Conservation (phyloP, 2,797 vertebrate species). For the Silurus lanzhouensis region DNA sequence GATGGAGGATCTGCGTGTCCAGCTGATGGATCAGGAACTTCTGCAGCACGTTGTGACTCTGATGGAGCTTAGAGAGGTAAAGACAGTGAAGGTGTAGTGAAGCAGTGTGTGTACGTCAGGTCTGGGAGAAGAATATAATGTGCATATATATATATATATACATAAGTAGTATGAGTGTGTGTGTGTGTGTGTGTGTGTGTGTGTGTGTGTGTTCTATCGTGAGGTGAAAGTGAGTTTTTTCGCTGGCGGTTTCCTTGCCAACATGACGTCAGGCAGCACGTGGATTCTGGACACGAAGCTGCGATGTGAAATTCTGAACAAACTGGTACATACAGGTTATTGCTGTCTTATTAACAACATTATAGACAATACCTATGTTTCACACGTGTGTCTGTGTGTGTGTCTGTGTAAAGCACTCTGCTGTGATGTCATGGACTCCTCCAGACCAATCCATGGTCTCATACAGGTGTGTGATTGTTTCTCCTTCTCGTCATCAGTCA, state of each 20-base stretch:
- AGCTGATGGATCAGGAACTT: slow-evolving; percentile 89
- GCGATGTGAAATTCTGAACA: slow-evolving; percentile 75
- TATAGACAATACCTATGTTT: no score
- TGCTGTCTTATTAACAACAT: neutral
- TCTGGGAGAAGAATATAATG: no score
- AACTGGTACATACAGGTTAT: slow-evolving; percentile 75
- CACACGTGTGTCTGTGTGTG: slow-evolving; percentile 12
- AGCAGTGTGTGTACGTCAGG: no score
- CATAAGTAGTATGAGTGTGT: neutral
- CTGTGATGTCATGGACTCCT: slow-evolving; percentile 88
- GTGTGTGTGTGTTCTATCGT: neutral
- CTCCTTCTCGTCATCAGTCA: neutral
- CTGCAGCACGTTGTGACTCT: slow-evolving; percentile 87
- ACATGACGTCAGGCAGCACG: slow-evolving; percentile 84
- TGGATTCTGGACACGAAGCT: slow-evolving; percentile 84
- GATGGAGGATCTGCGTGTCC: slow-evolving; percentile 85
- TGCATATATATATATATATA: no score
- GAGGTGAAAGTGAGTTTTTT: slow-evolving; percentile 86
- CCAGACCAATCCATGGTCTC: slow-evolving; percentile 91
- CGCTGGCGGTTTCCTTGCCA: slow-evolving; percentile 90
- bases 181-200: slow-evolving; percentile 4
- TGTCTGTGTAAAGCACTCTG: slow-evolving; percentile 77
- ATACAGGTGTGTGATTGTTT: slow-evolving; percentile 81
- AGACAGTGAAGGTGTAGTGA: no score
- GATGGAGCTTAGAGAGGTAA: slow-evolving; percentile 79